phyloP scores from a whole-genome alignment of 2,113 vertebrate genomes.

The Lota lota region DNA sequence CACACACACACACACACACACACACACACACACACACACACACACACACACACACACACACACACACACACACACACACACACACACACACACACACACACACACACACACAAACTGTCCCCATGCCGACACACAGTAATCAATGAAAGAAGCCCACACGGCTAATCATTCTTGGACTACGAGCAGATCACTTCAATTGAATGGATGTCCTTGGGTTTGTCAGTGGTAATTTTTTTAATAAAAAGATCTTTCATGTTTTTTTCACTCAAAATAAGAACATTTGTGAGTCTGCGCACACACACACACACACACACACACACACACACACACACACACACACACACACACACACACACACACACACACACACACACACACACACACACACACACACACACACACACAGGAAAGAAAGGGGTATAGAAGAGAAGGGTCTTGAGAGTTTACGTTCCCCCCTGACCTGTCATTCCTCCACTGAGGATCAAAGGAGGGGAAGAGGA shows the following conservation, averaged over 20 bases:
- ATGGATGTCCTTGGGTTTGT: too few species aligned
- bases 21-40: too few species aligned
- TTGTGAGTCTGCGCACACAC: background rate
- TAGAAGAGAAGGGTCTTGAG: slow-evolving; percentile 14
- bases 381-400: background rate
- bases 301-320: background rate
- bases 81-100: too few species aligned
- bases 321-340: background rate
- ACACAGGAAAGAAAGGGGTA: slow-evolving; percentile 13
- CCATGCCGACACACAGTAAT: too few species aligned
- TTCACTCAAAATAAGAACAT: too few species aligned
- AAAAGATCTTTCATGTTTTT: too few species aligned
- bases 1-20: background rate
- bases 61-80: background rate
- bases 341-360: background rate
- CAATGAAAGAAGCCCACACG: too few species aligned
- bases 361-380: background rate
- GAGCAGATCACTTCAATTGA: too few species aligned
- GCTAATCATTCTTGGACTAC: too few species aligned
- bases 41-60: background rate
- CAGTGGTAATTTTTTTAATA: too few species aligned
- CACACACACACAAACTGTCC: too few species aligned
- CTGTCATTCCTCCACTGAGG: slow-evolving; percentile 35
- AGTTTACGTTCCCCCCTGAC: slow-evolving; percentile 20
- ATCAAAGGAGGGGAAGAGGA: slow-evolving; percentile 44